phyloP scores from a whole-genome alignment of 2,797 vertebrate species.

The Crenichthys baileyi region DNA sequence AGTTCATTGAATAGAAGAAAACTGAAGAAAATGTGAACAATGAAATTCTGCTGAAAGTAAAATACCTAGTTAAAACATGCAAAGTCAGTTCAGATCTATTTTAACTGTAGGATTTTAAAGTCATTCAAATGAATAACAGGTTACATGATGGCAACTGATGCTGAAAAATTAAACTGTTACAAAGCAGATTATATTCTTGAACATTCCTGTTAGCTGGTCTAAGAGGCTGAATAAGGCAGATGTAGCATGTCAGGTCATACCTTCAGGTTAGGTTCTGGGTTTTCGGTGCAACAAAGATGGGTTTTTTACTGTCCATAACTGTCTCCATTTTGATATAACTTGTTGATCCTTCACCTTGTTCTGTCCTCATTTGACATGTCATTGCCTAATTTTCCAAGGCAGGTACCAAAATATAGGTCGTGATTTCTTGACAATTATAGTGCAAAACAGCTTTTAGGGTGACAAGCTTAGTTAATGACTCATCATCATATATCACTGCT shows the following conservation, averaged over 20 bases:
- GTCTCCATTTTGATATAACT: not conserved
- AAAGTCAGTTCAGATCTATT: not conserved
- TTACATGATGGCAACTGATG: no score
- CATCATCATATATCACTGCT: not conserved
- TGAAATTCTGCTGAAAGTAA: constrained; percentile 37
- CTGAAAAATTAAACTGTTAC: no score
- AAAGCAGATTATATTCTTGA: no score
- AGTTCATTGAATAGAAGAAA: constrained; percentile 41
- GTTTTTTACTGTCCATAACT: not conserved
- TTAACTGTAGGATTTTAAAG: not conserved
- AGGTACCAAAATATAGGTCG: not conserved
- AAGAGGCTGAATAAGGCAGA: no score
- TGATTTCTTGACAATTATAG: not conserved
- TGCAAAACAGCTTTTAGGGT: not conserved
- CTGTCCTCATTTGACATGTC: not conserved
- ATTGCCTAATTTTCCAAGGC: not conserved
- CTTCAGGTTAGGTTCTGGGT: no score
- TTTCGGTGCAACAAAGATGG: no score
- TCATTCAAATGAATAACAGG: no score
- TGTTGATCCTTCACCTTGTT: not conserved
- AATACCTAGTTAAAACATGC: not conserved
- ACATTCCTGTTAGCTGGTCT: no score
- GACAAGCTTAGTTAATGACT: not conserved
- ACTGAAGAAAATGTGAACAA: constrained; percentile 20
- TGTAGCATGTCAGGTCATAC: no score